Conservation (phyloP, 2,888 invertebrate genomes). For the Flexamia atlantica region DNA sequence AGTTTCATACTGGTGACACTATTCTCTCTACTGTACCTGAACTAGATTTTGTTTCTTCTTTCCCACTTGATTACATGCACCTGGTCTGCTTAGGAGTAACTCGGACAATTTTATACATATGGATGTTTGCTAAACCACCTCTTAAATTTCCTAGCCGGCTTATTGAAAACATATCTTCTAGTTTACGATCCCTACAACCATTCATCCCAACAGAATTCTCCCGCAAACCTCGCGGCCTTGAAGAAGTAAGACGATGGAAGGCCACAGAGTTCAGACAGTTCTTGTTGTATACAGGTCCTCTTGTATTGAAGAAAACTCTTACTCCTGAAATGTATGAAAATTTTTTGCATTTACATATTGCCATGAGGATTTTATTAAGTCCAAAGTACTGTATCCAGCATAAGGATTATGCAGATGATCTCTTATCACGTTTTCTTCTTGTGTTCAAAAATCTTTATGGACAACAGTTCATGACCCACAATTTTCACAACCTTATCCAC, state of each 20-base stretch:
- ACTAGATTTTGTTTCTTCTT: slow-evolving; percentile 19
- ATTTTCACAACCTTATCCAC: not conserved
- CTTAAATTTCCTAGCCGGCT: not conserved
- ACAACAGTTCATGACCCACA: slow-evolving; percentile 4
- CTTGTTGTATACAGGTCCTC: slow-evolving; percentile 49
- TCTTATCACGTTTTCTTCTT: not conserved
- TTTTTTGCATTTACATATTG: slow-evolving; percentile 26
- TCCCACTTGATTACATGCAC: slow-evolving; percentile 59
- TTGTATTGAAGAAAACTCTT: slow-evolving; percentile 20
- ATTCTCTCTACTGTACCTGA: not conserved
- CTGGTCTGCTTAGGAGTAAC: slow-evolving; percentile 50
- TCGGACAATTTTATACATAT: slow-evolving; percentile 32
- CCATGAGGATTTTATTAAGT: slow-evolving; percentile 29
- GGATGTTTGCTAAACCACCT: slow-evolving; percentile 37
- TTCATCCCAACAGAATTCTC: slow-evolving; percentile 25
- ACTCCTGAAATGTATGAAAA: not conserved
- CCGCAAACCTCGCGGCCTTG: slow-evolving; percentile 32
- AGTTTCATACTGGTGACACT: slow-evolving; percentile 1
- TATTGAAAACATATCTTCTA: not conserved
- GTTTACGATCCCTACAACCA: not conserved
- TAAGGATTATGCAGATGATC: not conserved
- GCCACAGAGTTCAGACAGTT: slow-evolving; percentile 52
- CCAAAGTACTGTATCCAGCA: slow-evolving; percentile 21
- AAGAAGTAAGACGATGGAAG: slow-evolving; percentile 51
- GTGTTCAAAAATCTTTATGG: not conserved